Percentiles rank a stretch among this genome's conserved stretches.
phyloP scores from a whole-genome alignment of 2,797 vertebrate genomes.

The Iguana delicatissima region DNA sequence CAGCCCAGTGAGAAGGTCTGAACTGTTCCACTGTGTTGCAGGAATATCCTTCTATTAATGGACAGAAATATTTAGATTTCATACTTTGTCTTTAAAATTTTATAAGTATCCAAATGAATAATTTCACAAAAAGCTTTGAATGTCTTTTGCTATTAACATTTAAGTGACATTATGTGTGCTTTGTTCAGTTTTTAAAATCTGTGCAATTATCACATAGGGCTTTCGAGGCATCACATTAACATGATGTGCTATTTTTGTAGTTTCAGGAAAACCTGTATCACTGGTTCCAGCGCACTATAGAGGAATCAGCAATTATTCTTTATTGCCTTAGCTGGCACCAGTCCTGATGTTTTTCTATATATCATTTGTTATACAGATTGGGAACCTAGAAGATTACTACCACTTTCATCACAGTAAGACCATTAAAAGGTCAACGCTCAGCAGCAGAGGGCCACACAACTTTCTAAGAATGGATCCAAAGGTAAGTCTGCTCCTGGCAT shows the following conservation, averaged over 20 bases:
- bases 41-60: not conserved
- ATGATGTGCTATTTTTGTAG: no score
- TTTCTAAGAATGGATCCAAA: conserved; percentile 93
- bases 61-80: not conserved
- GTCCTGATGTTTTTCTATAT: not conserved
- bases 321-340: not conserved
- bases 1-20: no score
- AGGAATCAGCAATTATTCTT: no score
- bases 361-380: conserved; percentile 83
- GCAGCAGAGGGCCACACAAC: conserved; percentile 86
- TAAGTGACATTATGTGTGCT: not conserved
- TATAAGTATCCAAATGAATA: not conserved
- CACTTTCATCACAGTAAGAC: conserved; percentile 93
- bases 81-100: not conserved
- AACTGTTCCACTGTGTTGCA: not conserved
- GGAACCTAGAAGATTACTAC: conserved; percentile 90
- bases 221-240: not conserved
- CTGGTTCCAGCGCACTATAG: not conserved
- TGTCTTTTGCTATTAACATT: not conserved
- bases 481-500: conserved; percentile 69
- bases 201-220: no score
- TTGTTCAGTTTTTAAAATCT: no score
- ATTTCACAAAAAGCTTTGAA: not conserved
- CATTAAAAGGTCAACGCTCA: conserved; percentile 85
- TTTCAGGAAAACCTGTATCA: not conserved